phyloP scores from a whole-genome alignment of 2,797 vertebrate genomes.

The Poecilia picta region DNA sequence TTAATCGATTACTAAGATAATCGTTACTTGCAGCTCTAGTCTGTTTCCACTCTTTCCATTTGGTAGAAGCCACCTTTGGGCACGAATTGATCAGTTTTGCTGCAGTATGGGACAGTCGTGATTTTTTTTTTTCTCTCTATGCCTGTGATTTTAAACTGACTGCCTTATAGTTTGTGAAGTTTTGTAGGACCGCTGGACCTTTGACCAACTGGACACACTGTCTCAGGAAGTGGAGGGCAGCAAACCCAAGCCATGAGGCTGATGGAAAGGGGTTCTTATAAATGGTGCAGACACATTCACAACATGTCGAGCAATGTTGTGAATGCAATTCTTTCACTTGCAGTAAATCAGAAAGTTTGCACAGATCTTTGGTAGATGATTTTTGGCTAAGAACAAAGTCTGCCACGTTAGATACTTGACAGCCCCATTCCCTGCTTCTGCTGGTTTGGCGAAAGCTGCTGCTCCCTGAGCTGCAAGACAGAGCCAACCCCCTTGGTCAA shows the following conservation, averaged over 20 bases:
- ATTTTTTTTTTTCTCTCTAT: constrained; percentile 74
- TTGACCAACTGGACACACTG: constrained; percentile 99
- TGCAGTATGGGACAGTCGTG: constrained; percentile 83
- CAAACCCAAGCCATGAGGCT: constrained; percentile 75
- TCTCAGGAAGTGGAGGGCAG: constrained; percentile 90
- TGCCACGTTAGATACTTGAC: constrained; percentile 9
- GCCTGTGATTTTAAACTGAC: constrained; percentile 77
- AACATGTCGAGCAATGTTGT: constrained; percentile 23
- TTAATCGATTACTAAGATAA: too few relatives aligned
- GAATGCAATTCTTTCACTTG: constrained; percentile 16
- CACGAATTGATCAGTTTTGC: constrained; percentile 82
- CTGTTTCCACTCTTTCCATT: constrained; percentile 7
- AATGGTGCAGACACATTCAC: constrained; percentile 15
- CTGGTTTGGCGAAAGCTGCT: constrained; percentile 87
- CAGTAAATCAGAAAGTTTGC: constrained; percentile 6
- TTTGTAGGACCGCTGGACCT: constrained; percentile 98
- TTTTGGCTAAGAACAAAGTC: constrained; percentile 28
- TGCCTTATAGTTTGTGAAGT: constrained; percentile 90
- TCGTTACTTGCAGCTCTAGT: neutral
- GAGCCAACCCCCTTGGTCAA: constrained; percentile 97
- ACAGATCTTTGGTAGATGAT: constrained; percentile 11
- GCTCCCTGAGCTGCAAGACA: constrained; percentile 93
- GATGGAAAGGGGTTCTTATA: constrained; percentile 59
- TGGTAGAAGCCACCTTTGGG: constrained; percentile 53
- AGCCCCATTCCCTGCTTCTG: constrained; percentile 81